Conservation (phyloP, 2,113 vertebrate genomes). For the Benitochromis conjunctus region DNA sequence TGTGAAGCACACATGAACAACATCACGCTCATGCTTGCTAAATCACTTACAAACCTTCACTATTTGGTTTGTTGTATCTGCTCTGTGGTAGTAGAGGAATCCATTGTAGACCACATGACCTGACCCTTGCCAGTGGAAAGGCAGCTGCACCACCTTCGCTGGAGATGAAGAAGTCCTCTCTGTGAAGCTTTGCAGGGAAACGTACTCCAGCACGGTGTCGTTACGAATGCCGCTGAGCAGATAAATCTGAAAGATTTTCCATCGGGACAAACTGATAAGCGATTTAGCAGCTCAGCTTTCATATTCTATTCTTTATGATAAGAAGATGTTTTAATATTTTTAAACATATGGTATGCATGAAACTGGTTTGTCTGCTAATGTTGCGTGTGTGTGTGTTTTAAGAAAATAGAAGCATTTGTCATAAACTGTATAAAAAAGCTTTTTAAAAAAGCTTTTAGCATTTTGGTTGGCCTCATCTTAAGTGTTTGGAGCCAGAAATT, state of each 20-base stretch:
- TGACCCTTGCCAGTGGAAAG: slow-evolving; percentile 85
- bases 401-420: no score
- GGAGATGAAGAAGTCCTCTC: slow-evolving; percentile 62
- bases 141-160: slow-evolving; percentile 70
- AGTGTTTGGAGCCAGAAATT: fast-evolving
- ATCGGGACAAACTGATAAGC: neutral
- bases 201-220: slow-evolving; percentile 78
- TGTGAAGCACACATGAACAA: neutral
- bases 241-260: slow-evolving; percentile 67
- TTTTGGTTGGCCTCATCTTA: neutral
- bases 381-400: no score
- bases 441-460: neutral
- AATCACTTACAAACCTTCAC: slow-evolving; percentile 73
- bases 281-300: neutral
- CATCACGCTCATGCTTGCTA: neutral
- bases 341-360: neutral
- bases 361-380: neutral
- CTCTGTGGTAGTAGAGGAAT: slow-evolving; percentile 86
- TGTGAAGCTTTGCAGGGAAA: slow-evolving; percentile 78
- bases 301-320: fast-evolving
- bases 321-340: no score
- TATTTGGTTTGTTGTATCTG: slow-evolving; percentile 83
- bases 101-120: slow-evolving; percentile 82
- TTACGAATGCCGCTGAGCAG: slow-evolving; percentile 82
- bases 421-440: neutral